These are phyloP conservation scores for Stratiolaelaps scimitus DNA, from an alignment of 1,140 invertebrate genomes.

Conservation along the genomic window DNA sequence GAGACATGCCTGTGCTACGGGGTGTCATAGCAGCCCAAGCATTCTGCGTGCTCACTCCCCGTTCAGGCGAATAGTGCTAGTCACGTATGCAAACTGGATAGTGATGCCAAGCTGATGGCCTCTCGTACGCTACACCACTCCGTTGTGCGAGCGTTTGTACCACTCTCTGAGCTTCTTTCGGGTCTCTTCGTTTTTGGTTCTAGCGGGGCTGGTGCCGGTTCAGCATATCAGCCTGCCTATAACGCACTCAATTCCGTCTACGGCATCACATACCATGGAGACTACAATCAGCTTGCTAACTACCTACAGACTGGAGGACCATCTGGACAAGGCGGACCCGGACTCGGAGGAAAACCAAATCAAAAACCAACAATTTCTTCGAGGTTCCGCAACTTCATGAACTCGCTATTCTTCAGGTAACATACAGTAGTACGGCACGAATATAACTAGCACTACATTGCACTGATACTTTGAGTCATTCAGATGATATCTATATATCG, in stretches of 20 bases:
- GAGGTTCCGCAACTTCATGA: conserved; percentile 19
- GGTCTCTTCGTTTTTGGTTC: neutral
- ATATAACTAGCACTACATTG: too few species aligned
- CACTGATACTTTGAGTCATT: too few species aligned
- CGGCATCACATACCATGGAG: conserved; percentile 27
- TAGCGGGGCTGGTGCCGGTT: neutral
- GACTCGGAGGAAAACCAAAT: neutral
- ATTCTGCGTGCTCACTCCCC: too few species aligned
- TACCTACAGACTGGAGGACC: conserved; percentile 6
- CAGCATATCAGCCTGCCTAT: conserved; percentile 15
- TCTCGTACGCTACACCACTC: too few species aligned
- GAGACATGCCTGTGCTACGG: too few species aligned
- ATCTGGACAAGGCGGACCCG: neutral
- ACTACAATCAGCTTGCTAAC: conserved; percentile 27
- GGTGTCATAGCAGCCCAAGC: too few species aligned
- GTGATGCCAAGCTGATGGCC: too few species aligned
- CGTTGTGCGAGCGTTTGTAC: too few species aligned
- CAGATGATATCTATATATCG: too few species aligned
- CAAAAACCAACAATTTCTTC: conserved; percentile 20
- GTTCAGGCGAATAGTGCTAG: too few species aligned
- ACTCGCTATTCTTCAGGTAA: conserved; percentile 25
- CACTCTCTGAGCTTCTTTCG: neutral
- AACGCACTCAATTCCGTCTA: conserved; percentile 23
- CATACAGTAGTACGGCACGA: too few species aligned
- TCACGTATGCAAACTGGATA: too few species aligned